A percentile compares a stretch with the other conserved stretches of the same genome.
Conservation (phyloP, 1,140 invertebrate species). For the Lucilia cuprina region DNA sequence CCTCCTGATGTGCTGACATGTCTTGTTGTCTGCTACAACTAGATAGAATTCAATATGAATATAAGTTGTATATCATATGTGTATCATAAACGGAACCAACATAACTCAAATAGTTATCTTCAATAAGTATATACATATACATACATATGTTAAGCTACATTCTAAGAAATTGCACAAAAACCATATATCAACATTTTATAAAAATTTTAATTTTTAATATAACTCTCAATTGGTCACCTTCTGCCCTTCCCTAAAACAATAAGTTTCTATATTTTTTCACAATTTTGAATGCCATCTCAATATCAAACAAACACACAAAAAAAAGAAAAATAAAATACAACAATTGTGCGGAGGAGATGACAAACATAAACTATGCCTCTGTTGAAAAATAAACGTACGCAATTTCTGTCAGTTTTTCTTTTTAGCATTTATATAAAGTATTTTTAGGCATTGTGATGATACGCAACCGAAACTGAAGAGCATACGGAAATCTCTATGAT, state of each 20-base stretch:
- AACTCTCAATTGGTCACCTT: background rate
- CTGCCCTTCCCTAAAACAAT: background rate
- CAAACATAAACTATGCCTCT: conserved; percentile 35
- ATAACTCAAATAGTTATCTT: too few species aligned
- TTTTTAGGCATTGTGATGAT: conserved; percentile 18
- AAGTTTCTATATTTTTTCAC: conserved; percentile 12
- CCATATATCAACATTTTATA: too few species aligned
- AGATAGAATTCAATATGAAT: background rate
- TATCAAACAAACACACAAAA: background rate
- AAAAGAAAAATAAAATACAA: conserved; percentile 7
- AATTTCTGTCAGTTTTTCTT: background rate
- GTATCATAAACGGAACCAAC: background rate
- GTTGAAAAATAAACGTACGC: conserved; percentile 28
- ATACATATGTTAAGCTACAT: too few species aligned
- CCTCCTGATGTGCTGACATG: conserved; percentile 32
- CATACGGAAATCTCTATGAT: background rate
- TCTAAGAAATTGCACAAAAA: too few species aligned
- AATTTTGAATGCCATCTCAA: conserved; percentile 24
- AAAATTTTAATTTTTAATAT: too few species aligned
- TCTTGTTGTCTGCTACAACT: background rate
- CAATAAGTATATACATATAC: too few species aligned
- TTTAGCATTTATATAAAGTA: background rate
- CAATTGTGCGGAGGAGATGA: conserved; percentile 34
- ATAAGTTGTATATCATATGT: background rate
- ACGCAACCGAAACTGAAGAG: conserved; percentile 16